Evolutionary conservation across 1,140 invertebrate genomes (phyloP), one percentile per base, ranked within the genome.

Genomic region (Drosophila sulfurigaster): DNA sequence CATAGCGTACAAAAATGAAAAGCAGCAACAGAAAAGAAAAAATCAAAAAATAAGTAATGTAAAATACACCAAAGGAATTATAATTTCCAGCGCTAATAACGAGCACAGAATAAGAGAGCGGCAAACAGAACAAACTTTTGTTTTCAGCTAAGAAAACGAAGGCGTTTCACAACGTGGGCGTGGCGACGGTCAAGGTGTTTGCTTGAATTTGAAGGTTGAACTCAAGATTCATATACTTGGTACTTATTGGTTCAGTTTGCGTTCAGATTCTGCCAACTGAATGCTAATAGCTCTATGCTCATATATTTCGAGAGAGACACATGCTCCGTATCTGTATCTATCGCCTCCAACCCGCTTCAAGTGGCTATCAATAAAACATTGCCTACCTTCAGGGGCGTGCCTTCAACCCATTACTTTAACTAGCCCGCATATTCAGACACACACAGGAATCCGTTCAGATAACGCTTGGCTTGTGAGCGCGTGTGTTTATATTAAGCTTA

Each of bases 331-430:
- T 52, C 49, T 52, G 58, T 65, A 8, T 63, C 58, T 35, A 45
- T 45, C 15, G 51, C 56, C 20, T 63, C 5, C 25, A 49, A 58
- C 54, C 63, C 52, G 20, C 56, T 67, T 87, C 72, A 63, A 73
- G 68, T 67, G 46, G 60, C 59, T 69, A 87, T 88, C 83, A 87
- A 87, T 88, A 87, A 88, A 83, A 83, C 80, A 87, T 88, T 66
- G 76, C 72, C 69, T 77, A 73, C 77, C 64, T 77, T 79, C 15
- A n/a, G 62, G 49, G 58, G 64, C 49, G 66, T 58, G 13, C 52
- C 32, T 66, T 16, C 68, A 73, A 62, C 64, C 74, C 80, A 79
- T 79, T 74, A 79, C 62, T 52, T 32, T 49, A 62, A 69, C 72
- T 68, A 52, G 69, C 45, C 25, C 57, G 20, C 32, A 25, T 13